A percentile compares a stretch with the other conserved stretches of the same genome.
Conservation (phyloP, 1,140 invertebrate species). For the Drosophila simulans region DNA sequence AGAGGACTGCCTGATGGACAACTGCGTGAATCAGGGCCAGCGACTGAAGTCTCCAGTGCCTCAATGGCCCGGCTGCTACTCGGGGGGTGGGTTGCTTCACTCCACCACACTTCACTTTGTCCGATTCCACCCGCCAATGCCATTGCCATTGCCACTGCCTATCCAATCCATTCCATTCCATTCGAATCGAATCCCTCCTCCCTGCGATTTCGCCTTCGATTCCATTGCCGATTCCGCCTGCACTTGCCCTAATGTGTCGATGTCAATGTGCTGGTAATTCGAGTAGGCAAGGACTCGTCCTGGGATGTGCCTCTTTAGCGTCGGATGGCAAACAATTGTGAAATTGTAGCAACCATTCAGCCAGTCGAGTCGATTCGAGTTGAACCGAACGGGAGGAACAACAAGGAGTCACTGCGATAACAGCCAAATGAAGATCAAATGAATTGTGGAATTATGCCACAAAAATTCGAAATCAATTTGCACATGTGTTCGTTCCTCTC, state of each 20-base stretch:
- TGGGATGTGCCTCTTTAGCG: conserved; percentile 31
- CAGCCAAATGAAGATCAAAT: conserved; percentile 66
- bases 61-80: conserved; percentile 22
- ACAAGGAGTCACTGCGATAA: conserved; percentile 38
- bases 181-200: background rate
- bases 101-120: background rate
- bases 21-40: conserved; percentile 50
- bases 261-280: conserved; percentile 67
- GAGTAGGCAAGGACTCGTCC: conserved; percentile 46
- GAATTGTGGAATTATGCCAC: conserved; percentile 72
- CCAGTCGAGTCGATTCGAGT: no score
- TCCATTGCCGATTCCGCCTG: background rate
- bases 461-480: conserved; percentile 78
- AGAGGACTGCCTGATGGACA: conserved; percentile 32
- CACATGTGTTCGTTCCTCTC: conserved; percentile 61
- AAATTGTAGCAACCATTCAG: conserved; percentile 44
- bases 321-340: conserved; percentile 35
- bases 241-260: conserved; percentile 49
- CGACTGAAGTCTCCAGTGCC: conserved; percentile 48
- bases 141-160: background rate
- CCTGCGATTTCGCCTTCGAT: background rate
- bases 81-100: conserved; percentile 6
- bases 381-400: conserved; percentile 20
- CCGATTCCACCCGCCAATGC: background rate
- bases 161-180: background rate